Conservation (phyloP, 2,113 vertebrate species). For the Lates calcarifer region DNA sequence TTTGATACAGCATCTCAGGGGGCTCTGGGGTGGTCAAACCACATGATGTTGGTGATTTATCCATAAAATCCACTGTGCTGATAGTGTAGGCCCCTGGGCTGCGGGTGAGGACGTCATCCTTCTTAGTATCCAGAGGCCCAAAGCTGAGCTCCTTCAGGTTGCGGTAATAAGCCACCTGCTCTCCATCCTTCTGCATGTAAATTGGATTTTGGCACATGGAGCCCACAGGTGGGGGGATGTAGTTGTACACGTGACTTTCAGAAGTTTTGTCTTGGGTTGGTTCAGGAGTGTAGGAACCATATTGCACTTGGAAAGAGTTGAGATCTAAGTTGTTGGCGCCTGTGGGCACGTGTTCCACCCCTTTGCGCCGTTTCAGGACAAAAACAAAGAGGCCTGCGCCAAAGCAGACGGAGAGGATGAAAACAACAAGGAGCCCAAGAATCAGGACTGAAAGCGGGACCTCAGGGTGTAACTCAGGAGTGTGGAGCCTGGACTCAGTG, state of each 20-base stretch:
- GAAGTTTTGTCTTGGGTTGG: constrained; percentile 88
- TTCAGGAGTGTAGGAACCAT: constrained; percentile 92
- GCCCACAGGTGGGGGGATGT: constrained; percentile 93
- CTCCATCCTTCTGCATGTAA: constrained; percentile 97
- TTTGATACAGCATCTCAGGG: constrained; percentile 95
- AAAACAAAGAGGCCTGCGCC: constrained; percentile 98
- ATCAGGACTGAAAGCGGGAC: constrained; percentile 97
- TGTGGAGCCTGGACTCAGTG: constrained; percentile 84
- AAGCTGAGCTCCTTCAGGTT: constrained; percentile 95
- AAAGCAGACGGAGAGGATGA: constrained; percentile 97
- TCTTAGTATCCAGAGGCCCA: constrained; percentile 87
- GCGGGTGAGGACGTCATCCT: constrained; percentile 86
- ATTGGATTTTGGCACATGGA: constrained; percentile 99
- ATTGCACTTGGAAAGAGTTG: constrained; percentile 95
- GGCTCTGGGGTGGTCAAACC: constrained; percentile 81
- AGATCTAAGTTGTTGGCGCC: constrained; percentile 91
- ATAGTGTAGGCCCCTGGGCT: constrained; percentile 91
- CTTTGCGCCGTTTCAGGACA: constrained; percentile 95
- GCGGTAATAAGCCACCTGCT: constrained; percentile 93
- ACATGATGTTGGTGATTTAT: constrained; percentile 84
- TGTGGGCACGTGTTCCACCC: constrained; percentile 87
- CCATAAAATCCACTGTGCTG: constrained; percentile 92
- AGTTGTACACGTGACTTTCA: constrained; percentile 95
- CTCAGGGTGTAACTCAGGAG: constrained; percentile 90
- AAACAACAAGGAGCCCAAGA: constrained; percentile 95